Base-by-base conservation (phyloP, 30 jellyfish, hydroid and myxozoan genomes). In the Rhopilema esculentum region DNA sequence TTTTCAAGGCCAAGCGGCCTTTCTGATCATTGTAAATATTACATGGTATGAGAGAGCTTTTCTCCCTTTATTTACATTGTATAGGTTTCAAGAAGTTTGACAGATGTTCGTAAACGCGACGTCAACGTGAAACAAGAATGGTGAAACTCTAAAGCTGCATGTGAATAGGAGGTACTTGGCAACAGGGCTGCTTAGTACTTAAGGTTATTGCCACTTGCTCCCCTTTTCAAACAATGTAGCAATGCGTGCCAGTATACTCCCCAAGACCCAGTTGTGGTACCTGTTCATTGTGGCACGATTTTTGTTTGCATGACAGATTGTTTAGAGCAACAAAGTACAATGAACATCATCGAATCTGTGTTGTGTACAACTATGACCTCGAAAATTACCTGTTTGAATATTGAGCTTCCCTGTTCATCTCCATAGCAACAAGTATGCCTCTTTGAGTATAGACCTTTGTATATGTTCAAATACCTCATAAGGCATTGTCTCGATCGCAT, bases 1-100 rank as follows among this genome's bases (percentile, higher is more conserved):
- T 73, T 72, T 57, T 19, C 87, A 67, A 66, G 72, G 51, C 32
- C 66, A 67, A 57, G 91, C 96, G 96, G 96, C 84, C 21, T 84
- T 52, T 88, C 51, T 24, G 91, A 88, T 79, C 66, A 75, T n/a
- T 19, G 96, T 62, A 88, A 88, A 88, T 74, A 88, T 80, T 51
- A 31, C 96, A 31, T 62, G 28, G 84, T 22, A 29, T 16, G 31
- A 84, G 87, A 57, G 88, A 66, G 78, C 88, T 64, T 85, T 85
- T 53, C 85, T 85, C 66, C 71, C 62, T 74, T 22, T 85, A 49
- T 85, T 85, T 85, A 49, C 94, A 57, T 40, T 61, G 77, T 52
- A 74, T 85, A 85, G 88, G 88, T 74, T 85, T 29, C 94, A 73
- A 64, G 66, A 70, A 69, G 89, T 85, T 57, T 74, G 88, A 72